A percentile compares a stretch with the other conserved stretches of the same genome.
Conservation (phyloP, 2,888 invertebrate species). For the Parnassius smintheus region DNA sequence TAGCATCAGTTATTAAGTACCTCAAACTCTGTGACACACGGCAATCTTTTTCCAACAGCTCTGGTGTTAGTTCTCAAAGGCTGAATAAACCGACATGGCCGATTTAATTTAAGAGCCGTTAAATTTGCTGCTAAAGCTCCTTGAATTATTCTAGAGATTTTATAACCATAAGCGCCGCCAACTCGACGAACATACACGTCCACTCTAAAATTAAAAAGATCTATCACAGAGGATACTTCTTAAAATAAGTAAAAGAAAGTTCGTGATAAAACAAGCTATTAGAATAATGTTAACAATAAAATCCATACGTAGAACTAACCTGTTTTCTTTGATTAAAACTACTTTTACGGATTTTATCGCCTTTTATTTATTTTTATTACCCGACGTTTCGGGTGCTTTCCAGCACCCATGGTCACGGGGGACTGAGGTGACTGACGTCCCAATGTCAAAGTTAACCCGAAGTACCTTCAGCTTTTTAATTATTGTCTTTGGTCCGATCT, state of each 20-base stretch:
- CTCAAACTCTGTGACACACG: conserved; percentile 69
- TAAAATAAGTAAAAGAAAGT: too few relatives aligned
- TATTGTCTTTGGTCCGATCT: too few relatives aligned
- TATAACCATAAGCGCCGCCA: conserved; percentile 67
- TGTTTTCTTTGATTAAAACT: conserved; percentile 40
- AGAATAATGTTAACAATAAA: neutral
- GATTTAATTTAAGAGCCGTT: conserved; percentile 79
- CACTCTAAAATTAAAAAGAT: conserved; percentile 26
- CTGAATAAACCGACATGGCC: conserved; percentile 83
- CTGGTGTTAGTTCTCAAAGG: conserved; percentile 83
- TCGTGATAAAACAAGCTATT: too few relatives aligned
- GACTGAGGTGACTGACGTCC: too few relatives aligned
- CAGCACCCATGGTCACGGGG: too few relatives aligned
- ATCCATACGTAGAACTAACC: too few relatives aligned
- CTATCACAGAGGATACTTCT: too few relatives aligned
- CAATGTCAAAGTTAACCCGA: too few relatives aligned
- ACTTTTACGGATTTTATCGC: too few relatives aligned
- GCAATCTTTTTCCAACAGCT: conserved; percentile 76
- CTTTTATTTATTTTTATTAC: too few relatives aligned
- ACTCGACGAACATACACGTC: conserved; percentile 79
- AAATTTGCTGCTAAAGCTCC: conserved; percentile 83
- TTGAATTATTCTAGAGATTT: conserved; percentile 41
- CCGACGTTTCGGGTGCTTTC: too few relatives aligned
- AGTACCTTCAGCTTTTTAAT: too few relatives aligned
- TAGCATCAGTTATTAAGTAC: conserved; percentile 29